phyloP scores from a whole-genome alignment of 2,113 vertebrate species.

The Cochlearius cochlearius region DNA sequence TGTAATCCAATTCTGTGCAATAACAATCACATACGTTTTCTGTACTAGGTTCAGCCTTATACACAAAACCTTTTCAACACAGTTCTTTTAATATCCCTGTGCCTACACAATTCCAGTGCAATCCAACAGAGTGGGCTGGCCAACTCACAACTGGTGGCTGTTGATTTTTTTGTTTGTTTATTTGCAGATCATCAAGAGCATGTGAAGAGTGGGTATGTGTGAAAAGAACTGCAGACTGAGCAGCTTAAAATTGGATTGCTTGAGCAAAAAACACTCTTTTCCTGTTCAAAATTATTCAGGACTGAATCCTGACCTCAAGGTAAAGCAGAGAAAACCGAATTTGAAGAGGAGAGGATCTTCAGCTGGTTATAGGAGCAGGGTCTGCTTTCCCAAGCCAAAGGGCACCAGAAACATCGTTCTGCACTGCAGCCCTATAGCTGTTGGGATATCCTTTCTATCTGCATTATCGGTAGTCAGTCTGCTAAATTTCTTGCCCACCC shows the following conservation, averaged over 20 bases:
- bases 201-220: slow-evolving; percentile 74
- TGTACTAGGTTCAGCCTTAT: slow-evolving; percentile 56
- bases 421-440: neutral
- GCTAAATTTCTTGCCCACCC: neutral
- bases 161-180: slow-evolving; percentile 74
- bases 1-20: slow-evolving; percentile 29
- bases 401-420: neutral
- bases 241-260: slow-evolving; percentile 69
- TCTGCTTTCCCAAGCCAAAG: neutral
- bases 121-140: slow-evolving; percentile 66
- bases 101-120: slow-evolving; percentile 67
- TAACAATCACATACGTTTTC: slow-evolving; percentile 66
- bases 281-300: slow-evolving; percentile 38
- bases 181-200: slow-evolving; percentile 75
- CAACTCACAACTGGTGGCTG: slow-evolving; percentile 70
- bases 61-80: slow-evolving; percentile 62
- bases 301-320: slow-evolving; percentile 48
- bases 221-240: slow-evolving; percentile 72
- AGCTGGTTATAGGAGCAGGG: neutral
- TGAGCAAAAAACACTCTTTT: slow-evolving; percentile 42
- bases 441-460: neutral
- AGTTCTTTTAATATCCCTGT: slow-evolving; percentile 65
- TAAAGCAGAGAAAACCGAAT: slow-evolving; percentile 13
- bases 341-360: neutral
- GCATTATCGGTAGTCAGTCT: neutral